Percentiles rank a stretch among this genome's conserved stretches.
Conservation (phyloP, 64 coral and sea anemone species). For the Montipora cactus region DNA sequence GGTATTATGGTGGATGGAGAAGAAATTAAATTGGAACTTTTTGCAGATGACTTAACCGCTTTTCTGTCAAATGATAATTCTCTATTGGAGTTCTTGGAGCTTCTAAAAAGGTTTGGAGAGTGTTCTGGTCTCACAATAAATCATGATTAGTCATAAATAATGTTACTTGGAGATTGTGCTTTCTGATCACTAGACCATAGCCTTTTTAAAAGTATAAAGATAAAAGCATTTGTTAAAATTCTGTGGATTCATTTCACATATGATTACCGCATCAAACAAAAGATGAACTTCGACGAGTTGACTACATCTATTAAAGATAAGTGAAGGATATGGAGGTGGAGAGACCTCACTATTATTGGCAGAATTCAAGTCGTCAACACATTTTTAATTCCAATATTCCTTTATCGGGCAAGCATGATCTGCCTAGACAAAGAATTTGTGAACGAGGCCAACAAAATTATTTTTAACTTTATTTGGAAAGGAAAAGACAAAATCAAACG, state of each 20-base stretch:
- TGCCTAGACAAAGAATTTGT: neutral
- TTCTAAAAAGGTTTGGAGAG: conserved; percentile 4
- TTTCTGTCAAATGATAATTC: conserved; percentile 7
- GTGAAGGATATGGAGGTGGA: conserved; percentile 24
- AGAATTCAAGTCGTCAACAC: neutral
- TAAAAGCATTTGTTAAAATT: conserved; percentile 25
- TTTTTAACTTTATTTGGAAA: conserved; percentile 50
- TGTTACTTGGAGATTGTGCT: conserved; percentile 16
- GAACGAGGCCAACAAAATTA: conserved; percentile 10
- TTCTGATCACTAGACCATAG: neutral
- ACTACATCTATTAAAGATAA: conserved; percentile 19
- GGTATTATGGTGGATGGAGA: conserved; percentile 25
- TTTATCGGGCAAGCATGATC: neutral
- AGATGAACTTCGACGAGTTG: conserved; percentile 38
- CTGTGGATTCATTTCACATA: conserved; percentile 33
- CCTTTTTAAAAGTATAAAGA: neutral
- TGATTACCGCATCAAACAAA: neutral
- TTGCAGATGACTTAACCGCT: conserved; percentile 52
- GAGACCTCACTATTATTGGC: neutral
- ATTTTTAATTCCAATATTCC: neutral
- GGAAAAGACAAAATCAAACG: conserved; percentile 58
- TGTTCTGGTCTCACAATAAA: conserved; percentile 34
- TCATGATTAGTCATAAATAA: conserved; percentile 22
- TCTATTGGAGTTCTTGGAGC: neutral
- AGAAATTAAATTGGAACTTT: conserved; percentile 37